Base-by-base conservation (phyloP, 2,797 vertebrate genomes). In the Micropoecilia bifurca region DNA sequence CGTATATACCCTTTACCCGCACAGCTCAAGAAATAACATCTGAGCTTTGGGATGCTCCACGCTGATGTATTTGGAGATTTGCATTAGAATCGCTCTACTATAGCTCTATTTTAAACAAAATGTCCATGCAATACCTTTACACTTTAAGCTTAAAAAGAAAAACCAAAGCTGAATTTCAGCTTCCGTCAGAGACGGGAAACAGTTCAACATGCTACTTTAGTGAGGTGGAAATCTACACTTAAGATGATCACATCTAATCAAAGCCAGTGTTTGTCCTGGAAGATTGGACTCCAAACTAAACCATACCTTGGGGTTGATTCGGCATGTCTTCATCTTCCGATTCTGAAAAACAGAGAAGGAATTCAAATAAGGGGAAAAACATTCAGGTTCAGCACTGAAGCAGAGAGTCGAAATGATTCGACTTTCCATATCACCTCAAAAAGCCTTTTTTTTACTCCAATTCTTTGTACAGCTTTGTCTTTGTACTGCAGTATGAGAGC, bases 381-480 rank as follows among this genome's bases (percentile, higher is more conserved):
- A 91, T 82, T 78, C 36, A 76, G 84, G 89, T 88, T 91, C 74
- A 82, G 81, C 25, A 55, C 74, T 39, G 55, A 28, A 30, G 75
- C 80, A 76, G 78, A 87, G 88, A 86, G 88, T 83, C 79, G 82
- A 90, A 90, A 75, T 77, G 76, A 80, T 83, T 86, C 77, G 71
- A 86, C 86, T 91, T 92, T 90, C 83, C 68, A 89, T 92, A 92
- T 92, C 88, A 92, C 89, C 90, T 92, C 93, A 91, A 90, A 93
- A 88, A 87, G 88, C 82, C 85, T 87, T 92, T 71, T 93, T 41
- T 41, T 41, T 94, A 88, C 90, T 87, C 79, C 80, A 85, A 87
- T 80, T 87, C 92, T 93, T 91, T 93, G 90, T 92, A 86, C 66
- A 85, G 88, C 87, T 88, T 90, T 92, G 91, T 90, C 91, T 94